These are phyloP conservation scores for Argyresthia goedartella DNA, from an alignment of 2,888 invertebrate genomes.

Conservation along the genomic window DNA sequence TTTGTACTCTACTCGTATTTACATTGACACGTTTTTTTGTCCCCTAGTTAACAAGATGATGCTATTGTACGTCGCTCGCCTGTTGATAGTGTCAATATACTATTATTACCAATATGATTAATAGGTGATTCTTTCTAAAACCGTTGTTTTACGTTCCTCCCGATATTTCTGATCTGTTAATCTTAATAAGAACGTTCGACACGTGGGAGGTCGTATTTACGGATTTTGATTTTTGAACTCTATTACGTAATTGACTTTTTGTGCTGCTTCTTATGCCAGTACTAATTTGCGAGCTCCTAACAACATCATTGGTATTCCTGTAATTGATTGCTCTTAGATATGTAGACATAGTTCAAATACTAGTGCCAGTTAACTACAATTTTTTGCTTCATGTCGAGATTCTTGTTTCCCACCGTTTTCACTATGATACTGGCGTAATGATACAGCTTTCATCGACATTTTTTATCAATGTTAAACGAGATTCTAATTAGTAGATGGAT, in stretches of 20 bases:
- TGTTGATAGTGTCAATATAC: slow-evolving; percentile 57
- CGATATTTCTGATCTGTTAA: too few species aligned
- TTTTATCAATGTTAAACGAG: slow-evolving; percentile 1
- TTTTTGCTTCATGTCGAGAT: slow-evolving; percentile 21
- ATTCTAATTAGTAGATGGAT: slow-evolving; percentile 39
- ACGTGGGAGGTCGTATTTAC: slow-evolving; percentile 3
- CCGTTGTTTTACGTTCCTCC: slow-evolving; percentile 21
- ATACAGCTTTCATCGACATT: slow-evolving; percentile 22
- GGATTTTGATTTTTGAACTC: neutral
- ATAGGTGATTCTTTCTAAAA: slow-evolving; percentile 24
- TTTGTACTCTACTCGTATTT: slow-evolving; percentile 23
- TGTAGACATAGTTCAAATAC: slow-evolving; percentile 1
- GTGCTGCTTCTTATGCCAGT: neutral
- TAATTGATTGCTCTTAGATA: neutral
- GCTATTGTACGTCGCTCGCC: slow-evolving; percentile 41
- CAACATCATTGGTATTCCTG: neutral
- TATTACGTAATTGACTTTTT: neutral
- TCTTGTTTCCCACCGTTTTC: slow-evolving; percentile 29
- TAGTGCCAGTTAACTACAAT: slow-evolving; percentile 10
- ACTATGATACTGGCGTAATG: slow-evolving; percentile 30
- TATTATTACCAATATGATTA: slow-evolving; percentile 49
- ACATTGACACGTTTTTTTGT: slow-evolving; percentile 59
- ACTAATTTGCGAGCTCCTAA: neutral
- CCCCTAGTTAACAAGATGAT: slow-evolving; percentile 48
- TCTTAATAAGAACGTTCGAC: neutral